These are phyloP conservation scores for Phyllostomus hastatus DNA, from an alignment of 2,113 vertebrate genomes.

Conservation along the genomic window DNA sequence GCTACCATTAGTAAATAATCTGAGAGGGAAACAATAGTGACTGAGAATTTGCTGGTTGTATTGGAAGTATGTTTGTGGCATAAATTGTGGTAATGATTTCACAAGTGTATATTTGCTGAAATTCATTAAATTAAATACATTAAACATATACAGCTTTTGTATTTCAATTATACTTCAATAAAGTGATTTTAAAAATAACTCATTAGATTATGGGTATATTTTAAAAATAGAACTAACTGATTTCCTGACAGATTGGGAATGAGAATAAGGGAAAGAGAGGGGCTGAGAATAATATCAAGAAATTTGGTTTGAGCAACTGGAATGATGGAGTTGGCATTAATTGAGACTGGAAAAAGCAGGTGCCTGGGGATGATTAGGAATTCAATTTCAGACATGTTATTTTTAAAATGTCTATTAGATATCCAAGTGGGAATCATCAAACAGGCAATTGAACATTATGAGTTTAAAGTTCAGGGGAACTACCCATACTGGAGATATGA, in stretches of 20 bases:
- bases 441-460: background rate
- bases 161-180: background rate
- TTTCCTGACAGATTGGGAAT: background rate
- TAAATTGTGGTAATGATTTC: background rate
- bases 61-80: background rate
- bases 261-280: background rate
- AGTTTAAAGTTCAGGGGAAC: conserved; percentile 4
- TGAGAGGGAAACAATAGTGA: background rate
- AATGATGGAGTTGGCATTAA: background rate
- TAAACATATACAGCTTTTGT: background rate
- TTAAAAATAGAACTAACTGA: background rate
- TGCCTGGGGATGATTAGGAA: background rate
- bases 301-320: background rate
- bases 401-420: background rate
- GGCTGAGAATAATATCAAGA: background rate
- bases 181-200: background rate
- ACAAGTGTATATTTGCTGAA: background rate
- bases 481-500: background rate
- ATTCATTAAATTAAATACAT: background rate
- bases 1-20: background rate
- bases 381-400: background rate
- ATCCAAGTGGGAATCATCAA: conserved; percentile 5
- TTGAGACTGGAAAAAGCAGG: background rate
- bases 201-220: background rate
- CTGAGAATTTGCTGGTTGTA: background rate